Conservation (phyloP, 2,888 invertebrate genomes). For the Cylloceria caligata region DNA sequence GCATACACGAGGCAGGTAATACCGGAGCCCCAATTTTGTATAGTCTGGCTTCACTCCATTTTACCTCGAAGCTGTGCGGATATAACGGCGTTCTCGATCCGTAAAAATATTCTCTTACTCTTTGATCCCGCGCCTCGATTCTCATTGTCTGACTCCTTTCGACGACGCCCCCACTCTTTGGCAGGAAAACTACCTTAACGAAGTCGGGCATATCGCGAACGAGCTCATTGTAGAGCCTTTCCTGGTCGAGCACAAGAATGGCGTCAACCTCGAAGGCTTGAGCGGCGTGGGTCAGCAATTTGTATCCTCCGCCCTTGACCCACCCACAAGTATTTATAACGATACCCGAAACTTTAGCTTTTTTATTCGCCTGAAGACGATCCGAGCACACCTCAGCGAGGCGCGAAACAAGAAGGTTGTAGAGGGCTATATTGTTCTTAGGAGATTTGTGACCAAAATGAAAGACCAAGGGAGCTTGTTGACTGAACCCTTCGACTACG, state of each 20-base stretch:
- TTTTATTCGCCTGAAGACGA: constrained; percentile 94
- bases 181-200: constrained; percentile 95
- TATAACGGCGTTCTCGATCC: constrained; percentile 93
- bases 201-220: constrained; percentile 96
- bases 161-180: constrained; percentile 99
- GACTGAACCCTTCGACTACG: constrained; percentile 97
- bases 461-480: constrained; percentile 96
- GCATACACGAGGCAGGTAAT: constrained; percentile 97
- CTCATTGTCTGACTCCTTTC: constrained; percentile 91
- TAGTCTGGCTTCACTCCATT: constrained; percentile 94
- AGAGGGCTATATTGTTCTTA: constrained; percentile 91
- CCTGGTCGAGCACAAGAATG: constrained; percentile 97
- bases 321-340: constrained; percentile 99
- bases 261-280: constrained; percentile 98
- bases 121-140: constrained; percentile 91
- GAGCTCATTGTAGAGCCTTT: constrained; percentile 97
- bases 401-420: constrained; percentile 92
- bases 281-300: constrained; percentile 93
- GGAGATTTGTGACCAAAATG: constrained; percentile 96
- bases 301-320: constrained; percentile 97
- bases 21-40: constrained; percentile 98
- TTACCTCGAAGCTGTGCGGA: constrained; percentile 97
- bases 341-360: constrained; percentile 94
- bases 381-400: constrained; percentile 94
- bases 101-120: constrained; percentile 98